These are phyloP conservation scores for Phyllostomus hastatus DNA, from an alignment of 2,113 vertebrate genomes.

Conservation along the genomic window DNA sequence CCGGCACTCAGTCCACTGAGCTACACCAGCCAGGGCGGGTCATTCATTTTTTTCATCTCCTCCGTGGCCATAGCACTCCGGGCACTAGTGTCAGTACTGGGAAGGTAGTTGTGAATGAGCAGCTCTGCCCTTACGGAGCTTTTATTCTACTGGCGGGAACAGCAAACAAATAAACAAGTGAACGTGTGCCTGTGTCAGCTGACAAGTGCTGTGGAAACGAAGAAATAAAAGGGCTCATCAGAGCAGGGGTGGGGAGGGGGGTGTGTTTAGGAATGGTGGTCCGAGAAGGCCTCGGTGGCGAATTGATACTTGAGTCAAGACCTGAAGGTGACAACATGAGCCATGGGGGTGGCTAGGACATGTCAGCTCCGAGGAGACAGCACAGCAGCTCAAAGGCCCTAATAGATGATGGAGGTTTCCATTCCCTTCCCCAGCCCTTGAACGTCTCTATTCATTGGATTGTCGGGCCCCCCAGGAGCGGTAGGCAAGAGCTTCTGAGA, in stretches of 20 bases:
- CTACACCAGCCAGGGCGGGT: neutral
- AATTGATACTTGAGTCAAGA: neutral
- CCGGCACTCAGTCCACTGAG: too few relatives aligned
- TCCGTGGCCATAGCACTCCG: too few relatives aligned
- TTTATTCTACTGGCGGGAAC: neutral
- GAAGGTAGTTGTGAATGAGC: neutral
- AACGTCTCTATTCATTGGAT: neutral
- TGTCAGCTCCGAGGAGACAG: neutral
- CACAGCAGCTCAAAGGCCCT: neutral
- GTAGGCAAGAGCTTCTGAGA: neutral
- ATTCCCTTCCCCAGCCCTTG: fast-evolving
- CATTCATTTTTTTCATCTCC: neutral
- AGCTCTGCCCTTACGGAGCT: neutral
- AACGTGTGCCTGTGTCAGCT: neutral
- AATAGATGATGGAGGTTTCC: neutral
- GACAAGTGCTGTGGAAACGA: neutral
- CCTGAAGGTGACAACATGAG: neutral
- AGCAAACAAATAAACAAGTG: too few relatives aligned
- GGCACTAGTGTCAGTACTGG: neutral
- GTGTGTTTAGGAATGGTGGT: neutral
- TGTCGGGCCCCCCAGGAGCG: neutral
- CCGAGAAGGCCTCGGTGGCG: neutral
- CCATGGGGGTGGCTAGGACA: neutral
- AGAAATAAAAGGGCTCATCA: neutral
- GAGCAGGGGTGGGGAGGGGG: neutral